Conservation (phyloP, 2,113 vertebrate species). For the Podarcis raffonei region DNA sequence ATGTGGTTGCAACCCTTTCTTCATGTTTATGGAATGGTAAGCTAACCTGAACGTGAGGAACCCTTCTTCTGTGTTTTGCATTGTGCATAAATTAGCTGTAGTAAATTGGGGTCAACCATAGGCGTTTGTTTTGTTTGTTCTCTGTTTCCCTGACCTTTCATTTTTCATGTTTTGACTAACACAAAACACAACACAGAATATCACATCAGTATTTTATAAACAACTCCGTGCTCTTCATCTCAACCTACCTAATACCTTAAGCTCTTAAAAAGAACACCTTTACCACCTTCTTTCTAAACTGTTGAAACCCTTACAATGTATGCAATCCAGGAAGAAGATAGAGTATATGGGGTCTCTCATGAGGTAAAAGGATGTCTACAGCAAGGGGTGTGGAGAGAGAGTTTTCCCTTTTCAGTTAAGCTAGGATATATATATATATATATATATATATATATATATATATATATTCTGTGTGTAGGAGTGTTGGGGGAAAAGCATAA, state of each 20-base stretch:
- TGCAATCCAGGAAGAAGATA: rapidly evolving
- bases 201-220: not conserved
- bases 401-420: not conserved
- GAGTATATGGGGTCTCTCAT: conserved; percentile 8
- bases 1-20: not conserved
- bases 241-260: not conserved
- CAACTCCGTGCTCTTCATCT: not conserved
- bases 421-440: not conserved
- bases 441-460: not conserved
- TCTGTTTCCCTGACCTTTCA: not conserved
- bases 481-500: not conserved
- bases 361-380: not conserved
- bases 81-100: not conserved
- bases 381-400: not conserved
- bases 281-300: too few relatives aligned
- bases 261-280: not conserved
- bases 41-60: not conserved
- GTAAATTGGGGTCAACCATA: not conserved
- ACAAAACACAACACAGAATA: not conserved
- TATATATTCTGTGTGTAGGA: not conserved
- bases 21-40: not conserved
- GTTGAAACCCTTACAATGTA: not conserved
- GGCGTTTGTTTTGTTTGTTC: not conserved
- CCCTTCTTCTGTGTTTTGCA: not conserved
- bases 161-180: not conserved